Conservation (phyloP, 1,140 invertebrate species). For the Heterodera schachtii region DNA sequence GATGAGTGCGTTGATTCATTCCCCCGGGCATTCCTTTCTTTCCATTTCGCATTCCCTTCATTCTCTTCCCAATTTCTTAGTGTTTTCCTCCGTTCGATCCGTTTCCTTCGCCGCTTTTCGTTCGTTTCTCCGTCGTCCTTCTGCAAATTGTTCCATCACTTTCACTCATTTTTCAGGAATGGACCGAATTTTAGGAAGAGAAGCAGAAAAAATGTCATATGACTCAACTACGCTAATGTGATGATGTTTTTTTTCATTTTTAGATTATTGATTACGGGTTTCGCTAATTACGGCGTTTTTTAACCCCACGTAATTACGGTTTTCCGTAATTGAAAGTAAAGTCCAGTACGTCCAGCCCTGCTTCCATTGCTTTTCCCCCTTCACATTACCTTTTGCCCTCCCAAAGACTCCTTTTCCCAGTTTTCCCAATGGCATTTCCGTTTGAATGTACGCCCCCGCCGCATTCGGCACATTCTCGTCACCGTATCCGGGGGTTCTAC, state of each 20-base stretch:
- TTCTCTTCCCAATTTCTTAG: not conserved
- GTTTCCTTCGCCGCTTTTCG: not conserved
- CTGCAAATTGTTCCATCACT: not conserved
- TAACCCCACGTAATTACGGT: too few species aligned
- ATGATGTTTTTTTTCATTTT: too few species aligned
- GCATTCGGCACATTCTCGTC: conserved; percentile 2
- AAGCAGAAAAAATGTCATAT: too few species aligned
- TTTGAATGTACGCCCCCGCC: conserved; percentile 31
- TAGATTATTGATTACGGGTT: too few species aligned
- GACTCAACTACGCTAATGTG: too few species aligned
- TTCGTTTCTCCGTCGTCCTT: not conserved
- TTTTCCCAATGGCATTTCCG: conserved; percentile 2
- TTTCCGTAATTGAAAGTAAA: too few species aligned
- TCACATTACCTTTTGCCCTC: too few species aligned
- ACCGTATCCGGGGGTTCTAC: not conserved
- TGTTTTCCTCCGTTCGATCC: not conserved
- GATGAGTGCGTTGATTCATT: too few species aligned
- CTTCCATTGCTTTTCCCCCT: not conserved
- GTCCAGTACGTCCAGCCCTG: too few species aligned
- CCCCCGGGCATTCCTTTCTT: too few species aligned
- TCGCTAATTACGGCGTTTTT: too few species aligned
- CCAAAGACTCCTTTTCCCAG: not conserved
- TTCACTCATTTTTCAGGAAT: not conserved
- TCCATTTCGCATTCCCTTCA: not conserved
- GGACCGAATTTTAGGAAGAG: too few species aligned